phyloP scores from a whole-genome alignment of 2,113 vertebrate genomes.

The Sapayoa aenigma region DNA sequence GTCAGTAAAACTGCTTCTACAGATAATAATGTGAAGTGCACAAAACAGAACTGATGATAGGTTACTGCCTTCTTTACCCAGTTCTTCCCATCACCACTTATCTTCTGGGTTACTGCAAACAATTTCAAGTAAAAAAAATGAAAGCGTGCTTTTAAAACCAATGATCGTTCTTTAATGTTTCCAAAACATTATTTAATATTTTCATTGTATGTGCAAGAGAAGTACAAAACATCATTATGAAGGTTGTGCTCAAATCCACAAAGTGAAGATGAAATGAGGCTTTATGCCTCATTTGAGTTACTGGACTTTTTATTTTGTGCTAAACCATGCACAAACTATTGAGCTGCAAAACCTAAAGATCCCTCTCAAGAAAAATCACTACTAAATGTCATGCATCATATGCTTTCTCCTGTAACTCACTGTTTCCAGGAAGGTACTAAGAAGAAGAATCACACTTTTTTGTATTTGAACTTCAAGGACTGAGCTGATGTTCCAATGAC shows the following conservation, averaged over 20 bases:
- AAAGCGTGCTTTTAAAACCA: not conserved
- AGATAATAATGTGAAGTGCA: not conserved
- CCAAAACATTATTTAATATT: conserved; percentile 6
- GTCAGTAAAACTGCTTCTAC: rapidly evolving
- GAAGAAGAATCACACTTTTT: not conserved
- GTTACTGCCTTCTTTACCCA: not conserved
- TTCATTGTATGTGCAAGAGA: not conserved
- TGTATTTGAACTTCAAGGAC: not conserved
- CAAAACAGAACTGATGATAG: not conserved
- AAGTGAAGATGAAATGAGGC: conserved; percentile 15
- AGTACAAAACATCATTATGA: conserved; percentile 22
- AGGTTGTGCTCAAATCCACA: conserved; percentile 29
- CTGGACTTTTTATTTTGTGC: conserved; percentile 26
- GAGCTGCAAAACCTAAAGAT: conserved; percentile 38
- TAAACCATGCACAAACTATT: conserved; percentile 55
- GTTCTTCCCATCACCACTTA: not conserved
- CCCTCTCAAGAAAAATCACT: conserved; percentile 42
- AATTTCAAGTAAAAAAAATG: not conserved
- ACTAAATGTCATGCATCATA: not conserved
- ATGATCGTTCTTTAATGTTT: not conserved
- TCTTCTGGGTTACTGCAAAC: not conserved
- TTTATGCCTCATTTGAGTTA: conserved; percentile 48
- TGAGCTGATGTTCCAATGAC: not conserved
- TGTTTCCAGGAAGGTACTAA: not conserved
- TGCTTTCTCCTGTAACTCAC: not conserved